Conservation (phyloP, 2,797 vertebrate species). For the Fringilla coelebs region DNA sequence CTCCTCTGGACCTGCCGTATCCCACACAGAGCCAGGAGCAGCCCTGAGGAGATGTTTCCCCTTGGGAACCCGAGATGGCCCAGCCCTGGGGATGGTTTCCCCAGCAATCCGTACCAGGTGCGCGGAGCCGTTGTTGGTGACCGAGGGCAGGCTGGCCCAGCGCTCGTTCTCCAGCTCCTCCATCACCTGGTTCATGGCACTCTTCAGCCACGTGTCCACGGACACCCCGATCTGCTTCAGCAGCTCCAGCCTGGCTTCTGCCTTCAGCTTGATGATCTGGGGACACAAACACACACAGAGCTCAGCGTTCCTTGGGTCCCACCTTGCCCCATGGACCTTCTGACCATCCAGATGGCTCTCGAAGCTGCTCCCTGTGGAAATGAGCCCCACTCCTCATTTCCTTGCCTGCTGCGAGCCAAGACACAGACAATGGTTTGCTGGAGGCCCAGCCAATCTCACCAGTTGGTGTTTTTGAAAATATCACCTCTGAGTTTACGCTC, state of each 20-base stretch:
- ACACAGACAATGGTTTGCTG: not conserved
- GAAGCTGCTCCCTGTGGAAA: not conserved
- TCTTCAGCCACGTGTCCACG: constrained; percentile 96
- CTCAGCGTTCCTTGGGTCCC: not conserved
- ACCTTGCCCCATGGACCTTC: accelerated
- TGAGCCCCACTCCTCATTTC: not conserved
- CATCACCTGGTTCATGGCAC: constrained; percentile 98
- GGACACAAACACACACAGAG: not conserved
- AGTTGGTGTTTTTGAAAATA: not conserved
- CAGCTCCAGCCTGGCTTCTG: constrained; percentile 92
- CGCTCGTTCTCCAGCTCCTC: constrained; percentile 96
- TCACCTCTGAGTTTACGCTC: not conserved
- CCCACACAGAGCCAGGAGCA: accelerated
- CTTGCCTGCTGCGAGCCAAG: not conserved
- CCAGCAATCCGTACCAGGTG: constrained; percentile 78
- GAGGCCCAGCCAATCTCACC: not conserved
- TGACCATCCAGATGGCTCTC: accelerated
- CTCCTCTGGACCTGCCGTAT: accelerated
- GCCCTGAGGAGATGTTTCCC: not conserved
- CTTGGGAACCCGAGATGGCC: accelerated
- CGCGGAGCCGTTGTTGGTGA: constrained; percentile 88
- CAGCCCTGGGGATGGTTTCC: too few relatives aligned
- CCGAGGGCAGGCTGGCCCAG: constrained; percentile 85
- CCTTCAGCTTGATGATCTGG: constrained; percentile 93
- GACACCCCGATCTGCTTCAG: constrained; percentile 94